Evolutionary conservation across 2,888 invertebrate genomes (phyloP).

Genomic region (Phyto melanocephala): DNA sequence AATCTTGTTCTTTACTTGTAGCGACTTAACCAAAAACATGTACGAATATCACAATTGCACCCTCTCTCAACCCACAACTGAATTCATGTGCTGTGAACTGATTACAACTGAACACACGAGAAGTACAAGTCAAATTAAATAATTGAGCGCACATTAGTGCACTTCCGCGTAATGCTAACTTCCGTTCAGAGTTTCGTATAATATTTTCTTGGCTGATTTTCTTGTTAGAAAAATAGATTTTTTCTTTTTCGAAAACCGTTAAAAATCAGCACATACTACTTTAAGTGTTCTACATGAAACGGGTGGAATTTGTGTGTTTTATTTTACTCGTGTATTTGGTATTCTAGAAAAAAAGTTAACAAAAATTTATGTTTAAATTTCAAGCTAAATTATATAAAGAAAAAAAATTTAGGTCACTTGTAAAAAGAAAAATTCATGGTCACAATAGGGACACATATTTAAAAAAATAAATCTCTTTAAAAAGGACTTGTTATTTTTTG

Average conservation of each 20-base stretch:
- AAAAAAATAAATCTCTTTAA: too few relatives aligned
- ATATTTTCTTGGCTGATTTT: not conserved
- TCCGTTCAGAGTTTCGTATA: slow-evolving; percentile 52
- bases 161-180: slow-evolving; percentile 64
- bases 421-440: too few relatives aligned
- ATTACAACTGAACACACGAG: slow-evolving; percentile 16
- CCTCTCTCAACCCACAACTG: not conserved
- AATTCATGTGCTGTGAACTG: slow-evolving; percentile 25
- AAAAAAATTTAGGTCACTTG: too few relatives aligned
- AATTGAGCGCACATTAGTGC: slow-evolving; percentile 64
- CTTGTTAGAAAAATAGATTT: not conserved
- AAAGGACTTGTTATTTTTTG: too few relatives aligned
- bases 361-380: not conserved
- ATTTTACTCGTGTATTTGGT: not conserved
- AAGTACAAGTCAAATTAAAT: slow-evolving; percentile 58
- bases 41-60: not conserved
- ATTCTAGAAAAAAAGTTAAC: too few relatives aligned
- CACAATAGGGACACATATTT: too few relatives aligned
- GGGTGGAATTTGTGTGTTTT: not conserved
- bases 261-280: not conserved
- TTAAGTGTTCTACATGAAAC: not conserved
- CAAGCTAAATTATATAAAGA: too few relatives aligned
- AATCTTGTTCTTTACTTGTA: not conserved
- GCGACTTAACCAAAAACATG: not conserved
- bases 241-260: not conserved